These are phyloP conservation scores for Argopecten irradians DNA, from an alignment of 1,140 invertebrate species.

Conservation along the genomic window DNA sequence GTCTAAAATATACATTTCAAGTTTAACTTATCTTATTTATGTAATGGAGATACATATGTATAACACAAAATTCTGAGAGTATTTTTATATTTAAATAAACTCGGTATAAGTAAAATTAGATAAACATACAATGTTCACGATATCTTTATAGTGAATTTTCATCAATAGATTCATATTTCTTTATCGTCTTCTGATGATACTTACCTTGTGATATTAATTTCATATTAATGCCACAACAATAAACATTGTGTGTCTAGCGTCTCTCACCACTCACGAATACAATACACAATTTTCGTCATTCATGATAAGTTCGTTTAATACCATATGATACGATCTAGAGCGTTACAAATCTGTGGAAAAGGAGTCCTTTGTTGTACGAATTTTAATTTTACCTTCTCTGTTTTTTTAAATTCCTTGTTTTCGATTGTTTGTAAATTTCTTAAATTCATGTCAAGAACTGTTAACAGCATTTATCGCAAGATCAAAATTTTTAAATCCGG, in stretches of 20 bases:
- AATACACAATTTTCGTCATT: background rate
- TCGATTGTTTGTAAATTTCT: no score
- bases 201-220: background rate
- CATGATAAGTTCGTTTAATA: background rate
- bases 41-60: no score
- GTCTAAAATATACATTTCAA: no score
- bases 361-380: background rate
- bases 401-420: background rate
- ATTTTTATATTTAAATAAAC: no score
- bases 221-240: background rate
- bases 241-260: no score
- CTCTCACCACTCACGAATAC: no score
- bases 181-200: background rate
- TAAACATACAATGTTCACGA: no score
- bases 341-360: background rate
- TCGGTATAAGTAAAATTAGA: no score
- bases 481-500: background rate
- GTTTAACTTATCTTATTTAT: no score
- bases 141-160: no score
- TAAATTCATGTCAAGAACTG: background rate
- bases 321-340: background rate
- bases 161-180: background rate
- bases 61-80: no score
- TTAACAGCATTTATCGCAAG: background rate
- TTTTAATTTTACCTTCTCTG: background rate